A percentile compares a stretch with the other conserved stretches of the same genome.
These are phyloP conservation scores for Harpagoxenus sublaevis DNA, from an alignment of 2,888 invertebrate genomes.

Conservation along the genomic window DNA sequence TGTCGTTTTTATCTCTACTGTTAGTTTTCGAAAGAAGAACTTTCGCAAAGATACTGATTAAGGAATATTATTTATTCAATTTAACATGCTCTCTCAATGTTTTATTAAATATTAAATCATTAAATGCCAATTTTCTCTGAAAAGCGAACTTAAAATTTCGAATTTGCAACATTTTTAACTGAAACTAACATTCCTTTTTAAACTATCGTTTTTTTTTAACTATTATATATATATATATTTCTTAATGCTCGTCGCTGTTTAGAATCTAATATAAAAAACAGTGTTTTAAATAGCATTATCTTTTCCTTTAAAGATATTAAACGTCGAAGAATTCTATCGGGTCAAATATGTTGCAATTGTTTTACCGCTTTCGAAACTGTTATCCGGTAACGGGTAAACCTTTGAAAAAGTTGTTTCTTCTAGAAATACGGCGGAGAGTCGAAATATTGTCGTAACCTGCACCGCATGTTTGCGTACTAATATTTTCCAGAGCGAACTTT, in stretches of 20 bases:
- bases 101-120: neutral
- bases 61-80: neutral
- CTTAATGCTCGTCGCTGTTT: neutral
- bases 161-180: neutral
- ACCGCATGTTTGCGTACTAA: neutral
- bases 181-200: neutral
- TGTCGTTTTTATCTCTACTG: neutral
- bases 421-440: constrained; percentile 1
- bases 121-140: neutral
- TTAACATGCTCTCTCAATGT: neutral
- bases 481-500: constrained; percentile 34
- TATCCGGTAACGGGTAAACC: neutral
- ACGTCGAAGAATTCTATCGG: neutral
- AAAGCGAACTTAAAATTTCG: neutral
- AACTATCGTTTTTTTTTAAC: no score
- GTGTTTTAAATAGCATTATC: neutral
- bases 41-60: neutral
- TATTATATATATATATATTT: neutral
- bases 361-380: neutral
- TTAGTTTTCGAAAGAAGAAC: neutral
- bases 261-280: neutral
- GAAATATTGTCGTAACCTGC: constrained; percentile 32
- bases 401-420: constrained; percentile 28
- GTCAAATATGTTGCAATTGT: constrained; percentile 29
- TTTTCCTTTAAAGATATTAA: neutral